A percentile compares a stretch with the other conserved stretches of the same genome.
These are phyloP conservation scores for Lontra canadensis DNA, from an alignment of 2,113 vertebrate genomes.

Conservation along the genomic window DNA sequence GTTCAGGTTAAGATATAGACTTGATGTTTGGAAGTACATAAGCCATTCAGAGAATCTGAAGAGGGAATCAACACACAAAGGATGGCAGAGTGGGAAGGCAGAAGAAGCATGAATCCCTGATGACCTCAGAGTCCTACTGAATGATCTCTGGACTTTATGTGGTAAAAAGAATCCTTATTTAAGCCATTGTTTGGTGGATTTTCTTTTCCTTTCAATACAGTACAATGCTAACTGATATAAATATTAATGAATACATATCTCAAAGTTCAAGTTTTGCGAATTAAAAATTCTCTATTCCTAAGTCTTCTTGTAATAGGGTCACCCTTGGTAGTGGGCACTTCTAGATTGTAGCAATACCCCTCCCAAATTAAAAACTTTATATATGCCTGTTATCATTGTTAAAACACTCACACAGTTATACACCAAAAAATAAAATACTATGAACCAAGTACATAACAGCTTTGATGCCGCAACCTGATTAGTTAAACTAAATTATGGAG, in stretches of 20 bases:
- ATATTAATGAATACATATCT: neutral
- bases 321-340: neutral
- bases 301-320: neutral
- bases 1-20: neutral
- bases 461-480: neutral
- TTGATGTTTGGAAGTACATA: neutral
- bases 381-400: neutral
- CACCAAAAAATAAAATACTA: rapidly evolving
- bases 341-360: neutral
- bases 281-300: neutral
- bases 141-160: neutral
- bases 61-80: neutral
- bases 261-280: slow-evolving; percentile 4
- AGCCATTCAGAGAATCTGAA: neutral
- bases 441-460: neutral
- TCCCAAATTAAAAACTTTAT: neutral
- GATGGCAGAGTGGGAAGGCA: neutral
- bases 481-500: neutral
- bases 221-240: neutral
- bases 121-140: neutral
- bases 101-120: neutral
- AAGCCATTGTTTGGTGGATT: neutral
- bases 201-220: neutral
- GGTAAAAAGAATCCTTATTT: neutral
- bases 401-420: neutral